These are phyloP conservation scores for Mesodorylaimus sp. DNA, from an alignment of 2,888 invertebrate genomes.

Conservation along the genomic window DNA sequence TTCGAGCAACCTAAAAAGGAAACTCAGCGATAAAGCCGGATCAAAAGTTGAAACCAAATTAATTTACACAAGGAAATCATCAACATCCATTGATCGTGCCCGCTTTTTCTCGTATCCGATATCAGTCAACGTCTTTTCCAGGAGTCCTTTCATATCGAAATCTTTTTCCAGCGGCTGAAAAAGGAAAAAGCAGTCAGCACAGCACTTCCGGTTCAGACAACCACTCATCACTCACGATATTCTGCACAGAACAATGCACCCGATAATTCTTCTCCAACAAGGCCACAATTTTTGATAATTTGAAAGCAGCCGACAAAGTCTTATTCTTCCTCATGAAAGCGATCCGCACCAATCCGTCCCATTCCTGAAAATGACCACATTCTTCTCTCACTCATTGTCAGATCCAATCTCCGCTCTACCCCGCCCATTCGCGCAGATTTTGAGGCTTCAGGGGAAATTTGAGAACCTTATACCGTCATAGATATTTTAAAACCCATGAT, in stretches of 20 bases:
- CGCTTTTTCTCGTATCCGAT: conserved; percentile 53
- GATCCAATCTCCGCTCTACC: background rate
- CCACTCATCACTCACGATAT: conserved; percentile 42
- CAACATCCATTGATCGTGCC: conserved; percentile 81
- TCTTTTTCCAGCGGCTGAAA: conserved; percentile 51
- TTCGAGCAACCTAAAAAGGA: conserved; percentile 47
- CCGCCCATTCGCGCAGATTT: background rate
- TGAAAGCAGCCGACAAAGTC: conserved; percentile 72
- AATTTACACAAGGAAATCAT: conserved; percentile 61
- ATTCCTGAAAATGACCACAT: conserved; percentile 60
- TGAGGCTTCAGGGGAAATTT: background rate
- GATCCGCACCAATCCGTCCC: conserved; percentile 90
- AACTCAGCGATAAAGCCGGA: conserved; percentile 12
- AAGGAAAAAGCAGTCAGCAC: conserved; percentile 20
- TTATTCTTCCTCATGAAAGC: conserved; percentile 91
- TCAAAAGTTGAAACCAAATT: background rate
- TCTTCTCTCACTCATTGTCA: background rate
- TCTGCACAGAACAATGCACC: conserved; percentile 64
- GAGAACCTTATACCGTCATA: background rate
- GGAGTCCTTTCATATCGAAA: conserved; percentile 61
- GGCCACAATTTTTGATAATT: conserved; percentile 49
- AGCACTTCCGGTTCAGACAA: background rate
- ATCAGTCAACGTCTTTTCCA: conserved; percentile 52
- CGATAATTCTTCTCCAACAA: conserved; percentile 76
- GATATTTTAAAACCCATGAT: too few relatives aligned